phyloP scores from a whole-genome alignment of 2,797 vertebrate genomes.

The Acanthurus tractus region DNA sequence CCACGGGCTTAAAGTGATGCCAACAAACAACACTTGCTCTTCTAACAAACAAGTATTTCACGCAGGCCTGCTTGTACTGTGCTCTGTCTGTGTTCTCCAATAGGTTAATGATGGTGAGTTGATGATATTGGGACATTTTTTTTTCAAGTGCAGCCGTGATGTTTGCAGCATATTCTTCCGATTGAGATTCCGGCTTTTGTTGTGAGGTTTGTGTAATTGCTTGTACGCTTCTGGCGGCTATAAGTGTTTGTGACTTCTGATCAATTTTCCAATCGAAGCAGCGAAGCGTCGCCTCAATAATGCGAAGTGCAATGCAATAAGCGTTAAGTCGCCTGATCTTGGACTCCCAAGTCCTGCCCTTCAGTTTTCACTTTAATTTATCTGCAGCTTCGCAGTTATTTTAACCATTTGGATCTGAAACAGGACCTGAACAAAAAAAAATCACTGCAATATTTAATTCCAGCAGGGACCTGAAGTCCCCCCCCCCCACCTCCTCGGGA shows the following conservation, averaged over 20 bases:
- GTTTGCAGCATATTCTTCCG: not conserved
- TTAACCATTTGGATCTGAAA: not conserved
- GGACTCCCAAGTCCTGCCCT: conserved; percentile 17
- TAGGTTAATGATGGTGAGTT: conserved; percentile 6
- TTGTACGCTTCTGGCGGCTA: not conserved
- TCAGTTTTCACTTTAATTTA: conserved; percentile 20
- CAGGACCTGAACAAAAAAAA: conserved; percentile 3
- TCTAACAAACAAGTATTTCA: not conserved
- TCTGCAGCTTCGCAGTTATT: conserved; percentile 14
- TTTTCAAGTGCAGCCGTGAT: not conserved
- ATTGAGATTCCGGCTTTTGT: not conserved
- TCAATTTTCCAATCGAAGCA: conserved; percentile 54
- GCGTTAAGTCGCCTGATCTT: conserved; percentile 26
- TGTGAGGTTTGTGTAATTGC: conserved; percentile 18
- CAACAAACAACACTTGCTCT: conserved; percentile 19
- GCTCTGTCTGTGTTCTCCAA: conserved; percentile 3
- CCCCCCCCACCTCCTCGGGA: conserved; percentile 4
- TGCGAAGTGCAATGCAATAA: conserved; percentile 34
- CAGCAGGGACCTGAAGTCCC: not conserved
- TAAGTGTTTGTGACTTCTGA: conserved; percentile 54
- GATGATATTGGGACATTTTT: not conserved
- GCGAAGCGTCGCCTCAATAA: conserved; percentile 28
- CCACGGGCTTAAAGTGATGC: conserved; percentile 3
- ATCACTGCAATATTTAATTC: conserved; percentile 6
- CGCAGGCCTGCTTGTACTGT: too few species aligned